Evolutionary conservation across 2,113 vertebrate species (phyloP).

Genomic region (Setophaga petechia): DNA sequence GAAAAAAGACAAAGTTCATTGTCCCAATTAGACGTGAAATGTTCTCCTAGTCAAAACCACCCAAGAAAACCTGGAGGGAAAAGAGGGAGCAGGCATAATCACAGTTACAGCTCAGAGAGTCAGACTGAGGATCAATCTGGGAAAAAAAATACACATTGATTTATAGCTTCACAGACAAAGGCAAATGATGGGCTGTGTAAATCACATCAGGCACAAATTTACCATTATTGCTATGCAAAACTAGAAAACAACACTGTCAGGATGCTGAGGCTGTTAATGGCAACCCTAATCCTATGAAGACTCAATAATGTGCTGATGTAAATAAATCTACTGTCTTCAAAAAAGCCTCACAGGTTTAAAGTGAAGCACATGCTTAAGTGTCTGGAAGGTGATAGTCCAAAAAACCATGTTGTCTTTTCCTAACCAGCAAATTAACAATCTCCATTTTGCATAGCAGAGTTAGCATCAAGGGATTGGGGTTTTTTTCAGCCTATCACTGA

Average conservation of each 20-base stretch:
- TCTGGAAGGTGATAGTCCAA: background rate
- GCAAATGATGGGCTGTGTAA: constrained; percentile 12
- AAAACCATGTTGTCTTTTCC: background rate
- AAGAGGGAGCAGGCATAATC: background rate
- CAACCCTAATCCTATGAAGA: background rate
- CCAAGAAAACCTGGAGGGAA: constrained; percentile 18
- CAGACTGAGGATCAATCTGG: background rate
- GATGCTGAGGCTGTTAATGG: background rate
- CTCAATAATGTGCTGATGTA: background rate
- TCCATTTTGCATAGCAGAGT: background rate
- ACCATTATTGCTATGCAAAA: constrained; percentile 23
- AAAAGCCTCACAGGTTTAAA: constrained; percentile 16
- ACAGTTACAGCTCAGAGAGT: background rate
- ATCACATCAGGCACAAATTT: constrained; percentile 20
- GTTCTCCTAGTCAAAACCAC: constrained; percentile 17
- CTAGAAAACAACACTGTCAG: background rate
- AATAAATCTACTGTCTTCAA: background rate
- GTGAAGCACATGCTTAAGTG: background rate
- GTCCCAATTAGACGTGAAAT: background rate
- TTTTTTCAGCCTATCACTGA: background rate
- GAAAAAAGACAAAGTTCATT: background rate
- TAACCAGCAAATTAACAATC: background rate
- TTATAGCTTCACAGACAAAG: constrained; percentile 24
- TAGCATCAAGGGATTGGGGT: accelerated
- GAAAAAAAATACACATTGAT: constrained; percentile 7